Evolutionary conservation across 37 sponge, comb jelly and placozoan species (phyloP).

Genomic region (Dysidea cf. avara): DNA sequence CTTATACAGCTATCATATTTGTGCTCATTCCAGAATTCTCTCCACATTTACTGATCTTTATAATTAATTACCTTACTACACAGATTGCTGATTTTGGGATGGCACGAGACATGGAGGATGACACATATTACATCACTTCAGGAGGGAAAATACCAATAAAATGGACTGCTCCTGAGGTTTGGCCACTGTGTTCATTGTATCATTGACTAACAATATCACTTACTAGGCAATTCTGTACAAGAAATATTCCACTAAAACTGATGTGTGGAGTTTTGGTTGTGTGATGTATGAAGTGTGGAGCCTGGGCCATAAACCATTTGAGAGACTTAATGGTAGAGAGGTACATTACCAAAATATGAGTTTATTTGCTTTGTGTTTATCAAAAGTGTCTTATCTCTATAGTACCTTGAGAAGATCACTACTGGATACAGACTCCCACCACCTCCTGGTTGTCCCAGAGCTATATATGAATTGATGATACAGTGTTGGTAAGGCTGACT

Average conservation of each 20-base stretch:
- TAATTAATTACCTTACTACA: no score
- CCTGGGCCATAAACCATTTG: constrained; percentile 9
- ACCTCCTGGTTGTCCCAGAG: constrained; percentile 17
- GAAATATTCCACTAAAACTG: neutral
- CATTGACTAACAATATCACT: neutral
- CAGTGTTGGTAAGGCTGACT: constrained; percentile 7
- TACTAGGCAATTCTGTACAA: neutral
- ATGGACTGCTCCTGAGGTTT: no score
- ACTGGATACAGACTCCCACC: constrained; percentile 10
- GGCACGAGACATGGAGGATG: no score
- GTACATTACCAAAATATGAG: neutral
- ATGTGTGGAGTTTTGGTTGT: constrained; percentile 12
- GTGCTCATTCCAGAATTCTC: no score
- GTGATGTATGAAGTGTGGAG: constrained; percentile 9
- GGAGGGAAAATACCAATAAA: no score
- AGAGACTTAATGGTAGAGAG: neutral
- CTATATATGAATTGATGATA: neutral
- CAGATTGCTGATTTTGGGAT: no score
- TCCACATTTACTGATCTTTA: no score
- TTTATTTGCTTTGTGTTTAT: no score
- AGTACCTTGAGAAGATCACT: neutral
- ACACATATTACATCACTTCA: no score
- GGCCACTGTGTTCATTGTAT: no score
- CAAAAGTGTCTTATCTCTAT: no score
- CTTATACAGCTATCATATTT: no score